Percentiles rank a stretch among this genome's conserved stretches.
Evolutionary conservation across 1,140 invertebrate genomes (phyloP).

Genomic region (Pseudoatta argentina): DNA sequence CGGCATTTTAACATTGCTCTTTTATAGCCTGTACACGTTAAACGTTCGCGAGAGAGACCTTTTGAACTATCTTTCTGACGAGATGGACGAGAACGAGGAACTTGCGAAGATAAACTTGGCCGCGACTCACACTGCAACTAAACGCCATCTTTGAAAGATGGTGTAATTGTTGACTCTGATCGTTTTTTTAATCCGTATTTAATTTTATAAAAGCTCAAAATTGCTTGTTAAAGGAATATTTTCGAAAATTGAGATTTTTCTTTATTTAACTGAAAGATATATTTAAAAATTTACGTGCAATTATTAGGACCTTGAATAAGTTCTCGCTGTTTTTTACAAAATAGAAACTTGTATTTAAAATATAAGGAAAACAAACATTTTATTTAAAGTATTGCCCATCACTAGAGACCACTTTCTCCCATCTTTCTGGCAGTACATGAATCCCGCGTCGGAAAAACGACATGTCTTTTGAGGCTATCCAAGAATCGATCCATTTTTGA

Average conservation of each 20-base stretch:
- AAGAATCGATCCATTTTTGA: too few species aligned
- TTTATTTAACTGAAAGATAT: too few species aligned
- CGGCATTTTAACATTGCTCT: conserved; percentile 55
- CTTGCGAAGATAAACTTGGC: conserved; percentile 21
- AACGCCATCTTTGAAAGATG: neutral
- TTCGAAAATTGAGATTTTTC: neutral
- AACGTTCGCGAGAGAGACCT: conserved; percentile 47
- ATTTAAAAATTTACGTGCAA: too few species aligned
- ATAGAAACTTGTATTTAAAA: too few species aligned
- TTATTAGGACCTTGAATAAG: too few species aligned
- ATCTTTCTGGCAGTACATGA: too few species aligned
- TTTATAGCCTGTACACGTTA: conserved; percentile 56
- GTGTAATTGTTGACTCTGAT: neutral
- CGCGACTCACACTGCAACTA: conserved; percentile 1
- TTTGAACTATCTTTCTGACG: conserved; percentile 42
- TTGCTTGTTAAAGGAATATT: neutral
- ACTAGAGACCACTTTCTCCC: too few species aligned
- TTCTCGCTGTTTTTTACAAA: too few species aligned
- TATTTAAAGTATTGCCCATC: too few species aligned
- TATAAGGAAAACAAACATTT: too few species aligned
- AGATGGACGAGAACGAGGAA: conserved; percentile 50
- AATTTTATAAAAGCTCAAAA: neutral
- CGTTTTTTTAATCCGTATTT: neutral
- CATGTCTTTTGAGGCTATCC: too few species aligned
- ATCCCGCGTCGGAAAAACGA: too few species aligned